Evolutionary conservation across 1,140 invertebrate genomes (phyloP).

Genomic region (Panonychus citri): DNA sequence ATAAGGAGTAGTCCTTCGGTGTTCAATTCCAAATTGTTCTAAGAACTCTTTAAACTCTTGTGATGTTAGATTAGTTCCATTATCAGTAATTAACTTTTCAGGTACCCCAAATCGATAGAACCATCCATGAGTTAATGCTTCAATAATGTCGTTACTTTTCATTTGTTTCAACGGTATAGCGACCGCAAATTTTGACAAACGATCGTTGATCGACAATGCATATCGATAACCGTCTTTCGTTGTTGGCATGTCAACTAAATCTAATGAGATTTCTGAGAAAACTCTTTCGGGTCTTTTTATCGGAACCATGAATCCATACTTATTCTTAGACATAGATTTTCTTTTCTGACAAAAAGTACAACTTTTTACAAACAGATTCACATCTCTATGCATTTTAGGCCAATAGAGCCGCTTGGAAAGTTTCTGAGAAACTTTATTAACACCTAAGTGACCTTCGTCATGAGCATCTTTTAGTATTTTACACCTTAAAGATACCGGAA

Average conservation of each 20-base stretch:
- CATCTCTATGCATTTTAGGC: not conserved
- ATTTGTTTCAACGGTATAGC: too few species aligned
- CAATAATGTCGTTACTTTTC: too few species aligned
- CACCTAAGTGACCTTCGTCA: not conserved
- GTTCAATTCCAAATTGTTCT: not conserved
- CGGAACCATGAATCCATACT: too few species aligned
- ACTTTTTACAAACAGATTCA: too few species aligned
- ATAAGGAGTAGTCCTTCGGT: not conserved
- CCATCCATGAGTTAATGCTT: not conserved
- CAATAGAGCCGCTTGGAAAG: not conserved
- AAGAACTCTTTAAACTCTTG: not conserved
- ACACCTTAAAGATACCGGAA: not conserved
- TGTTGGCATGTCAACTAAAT: too few species aligned
- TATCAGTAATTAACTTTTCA: not conserved
- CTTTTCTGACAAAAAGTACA: too few species aligned
- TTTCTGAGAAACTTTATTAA: not conserved
- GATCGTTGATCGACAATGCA: too few species aligned
- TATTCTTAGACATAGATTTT: too few species aligned
- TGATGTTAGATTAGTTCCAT: not conserved
- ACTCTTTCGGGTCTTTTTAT: too few species aligned
- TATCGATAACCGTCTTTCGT: too few species aligned
- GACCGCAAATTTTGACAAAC: too few species aligned
- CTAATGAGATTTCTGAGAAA: too few species aligned
- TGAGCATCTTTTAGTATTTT: not conserved
- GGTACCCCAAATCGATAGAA: not conserved